Percentiles rank a stretch among this genome's conserved stretches.
Conservation (phyloP, 2,888 invertebrate genomes). For the Pyrgus malvae region DNA sequence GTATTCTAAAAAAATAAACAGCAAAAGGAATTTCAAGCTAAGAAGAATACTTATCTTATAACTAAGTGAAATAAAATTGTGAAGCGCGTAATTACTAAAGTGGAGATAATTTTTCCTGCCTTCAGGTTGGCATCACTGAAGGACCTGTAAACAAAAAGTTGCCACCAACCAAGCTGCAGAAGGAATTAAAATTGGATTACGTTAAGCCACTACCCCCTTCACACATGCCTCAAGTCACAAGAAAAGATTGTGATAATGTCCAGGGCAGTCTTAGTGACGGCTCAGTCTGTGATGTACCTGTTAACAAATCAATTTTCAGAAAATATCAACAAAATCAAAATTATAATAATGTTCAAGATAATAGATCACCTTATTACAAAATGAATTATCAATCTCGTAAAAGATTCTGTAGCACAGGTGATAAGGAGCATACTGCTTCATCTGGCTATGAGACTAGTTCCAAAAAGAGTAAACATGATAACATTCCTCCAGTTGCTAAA, state of each 20-base stretch:
- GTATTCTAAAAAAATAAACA: slow-evolving; percentile 42
- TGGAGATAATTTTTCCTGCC: slow-evolving; percentile 82
- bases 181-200: slow-evolving; percentile 60
- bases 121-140: slow-evolving; percentile 82
- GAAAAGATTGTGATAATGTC: slow-evolving; percentile 48
- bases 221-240: slow-evolving; percentile 45
- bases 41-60: slow-evolving; percentile 69
- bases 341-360: slow-evolving; percentile 46
- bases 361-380: slow-evolving; percentile 46
- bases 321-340: slow-evolving; percentile 52
- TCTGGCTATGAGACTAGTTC: slow-evolving; percentile 64
- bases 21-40: slow-evolving; percentile 73
- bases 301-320: slow-evolving; percentile 51
- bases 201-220: slow-evolving; percentile 55
- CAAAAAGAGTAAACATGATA: slow-evolving; percentile 53
- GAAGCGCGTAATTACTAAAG: slow-evolving; percentile 79
- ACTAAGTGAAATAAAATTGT: slow-evolving; percentile 60
- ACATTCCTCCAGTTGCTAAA: slow-evolving; percentile 45
- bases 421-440: slow-evolving; percentile 60
- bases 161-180: slow-evolving; percentile 73
- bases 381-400: slow-evolving; percentile 50
- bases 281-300: slow-evolving; percentile 59
- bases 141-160: slow-evolving; percentile 75
- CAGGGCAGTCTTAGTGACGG: slow-evolving; percentile 70
- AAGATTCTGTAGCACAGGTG: slow-evolving; percentile 56